phyloP scores from a whole-genome alignment of 1,140 invertebrate genomes.

The Trichomalopsis sarcophagae region DNA sequence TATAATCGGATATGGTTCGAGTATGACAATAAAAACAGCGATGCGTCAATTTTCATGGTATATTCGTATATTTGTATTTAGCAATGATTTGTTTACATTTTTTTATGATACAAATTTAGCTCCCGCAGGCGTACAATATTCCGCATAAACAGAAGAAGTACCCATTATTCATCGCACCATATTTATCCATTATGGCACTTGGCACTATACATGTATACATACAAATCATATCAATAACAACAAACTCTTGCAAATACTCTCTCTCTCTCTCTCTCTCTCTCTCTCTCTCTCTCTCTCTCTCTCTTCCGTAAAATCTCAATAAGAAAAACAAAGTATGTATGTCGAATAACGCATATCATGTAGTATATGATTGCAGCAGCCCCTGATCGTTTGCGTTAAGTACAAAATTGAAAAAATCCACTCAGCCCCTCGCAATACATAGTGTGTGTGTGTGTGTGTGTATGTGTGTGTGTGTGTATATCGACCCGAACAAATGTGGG shows the following conservation, averaged over 20 bases:
- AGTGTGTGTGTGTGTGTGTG: no score
- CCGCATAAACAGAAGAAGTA: slow-evolving; percentile 32
- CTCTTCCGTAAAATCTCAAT: neutral
- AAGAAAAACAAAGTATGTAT: neutral
- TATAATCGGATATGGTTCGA: no score
- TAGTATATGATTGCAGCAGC: neutral
- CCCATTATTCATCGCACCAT: neutral
- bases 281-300: neutral
- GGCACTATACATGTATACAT: slow-evolving; percentile 25
- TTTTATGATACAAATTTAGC: slow-evolving; percentile 46
- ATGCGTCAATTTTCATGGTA: slow-evolving; percentile 1
- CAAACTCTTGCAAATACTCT: slow-evolving; percentile 22
- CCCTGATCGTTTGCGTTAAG: slow-evolving; percentile 31
- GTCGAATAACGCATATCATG: no score
- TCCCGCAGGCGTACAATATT: slow-evolving; percentile 3
- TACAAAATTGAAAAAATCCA: slow-evolving; percentile 44
- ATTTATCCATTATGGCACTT: slow-evolving; percentile 14
- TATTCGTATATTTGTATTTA: slow-evolving; percentile 48
- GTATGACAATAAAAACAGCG: neutral
- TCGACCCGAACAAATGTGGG: neutral
- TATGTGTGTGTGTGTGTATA: neutral
- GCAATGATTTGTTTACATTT: slow-evolving; percentile 43
- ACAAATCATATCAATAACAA: slow-evolving; percentile 29
- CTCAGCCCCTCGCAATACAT: neutral
- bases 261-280: no score